A percentile compares a stretch with the other conserved stretches of the same genome.
Conservation (phyloP, 2,888 invertebrate species). For the Schrankia costaestrigalis region DNA sequence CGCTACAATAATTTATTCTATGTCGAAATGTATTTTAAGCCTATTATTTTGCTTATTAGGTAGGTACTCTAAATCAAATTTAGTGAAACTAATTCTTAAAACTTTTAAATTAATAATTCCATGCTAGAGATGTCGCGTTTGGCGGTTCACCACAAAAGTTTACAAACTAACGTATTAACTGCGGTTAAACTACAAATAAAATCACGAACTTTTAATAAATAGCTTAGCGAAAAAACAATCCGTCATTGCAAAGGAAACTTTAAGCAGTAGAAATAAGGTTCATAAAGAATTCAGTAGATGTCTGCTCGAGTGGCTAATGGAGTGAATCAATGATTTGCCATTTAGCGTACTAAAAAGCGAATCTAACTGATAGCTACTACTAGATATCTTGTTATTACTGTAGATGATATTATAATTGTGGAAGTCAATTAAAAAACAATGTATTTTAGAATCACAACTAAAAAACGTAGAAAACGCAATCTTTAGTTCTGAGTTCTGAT, state of each 20-base stretch:
- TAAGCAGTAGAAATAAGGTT: conserved; percentile 34
- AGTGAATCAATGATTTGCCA: conserved; percentile 69
- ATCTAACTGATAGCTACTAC: conserved; percentile 65
- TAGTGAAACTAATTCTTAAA: neutral
- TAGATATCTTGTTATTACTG: conserved; percentile 66
- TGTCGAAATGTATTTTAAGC: too few species aligned
- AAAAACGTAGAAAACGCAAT: too few species aligned
- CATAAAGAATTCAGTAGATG: conserved; percentile 37
- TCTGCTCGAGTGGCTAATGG: conserved; percentile 44
- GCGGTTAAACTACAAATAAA: conserved; percentile 43
- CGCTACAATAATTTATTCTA: too few species aligned
- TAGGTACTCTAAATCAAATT: neutral
- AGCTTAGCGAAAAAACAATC: conserved; percentile 10
- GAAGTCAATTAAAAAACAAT: too few species aligned
- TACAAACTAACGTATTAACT: conserved; percentile 30
- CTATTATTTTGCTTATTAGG: too few species aligned
- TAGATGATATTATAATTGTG: too few species aligned
- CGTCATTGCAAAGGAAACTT: conserved; percentile 29
- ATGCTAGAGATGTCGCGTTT: conserved; percentile 37
- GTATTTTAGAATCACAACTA: too few species aligned
- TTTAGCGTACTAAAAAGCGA: conserved; percentile 68
- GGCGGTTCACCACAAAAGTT: conserved; percentile 39
- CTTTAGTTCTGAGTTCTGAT: too few species aligned
- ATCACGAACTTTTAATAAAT: conserved; percentile 23
- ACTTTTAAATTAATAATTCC: too few species aligned